phyloP scores from a whole-genome alignment of 2,113 vertebrate species.

The Gobio gobio region DNA sequence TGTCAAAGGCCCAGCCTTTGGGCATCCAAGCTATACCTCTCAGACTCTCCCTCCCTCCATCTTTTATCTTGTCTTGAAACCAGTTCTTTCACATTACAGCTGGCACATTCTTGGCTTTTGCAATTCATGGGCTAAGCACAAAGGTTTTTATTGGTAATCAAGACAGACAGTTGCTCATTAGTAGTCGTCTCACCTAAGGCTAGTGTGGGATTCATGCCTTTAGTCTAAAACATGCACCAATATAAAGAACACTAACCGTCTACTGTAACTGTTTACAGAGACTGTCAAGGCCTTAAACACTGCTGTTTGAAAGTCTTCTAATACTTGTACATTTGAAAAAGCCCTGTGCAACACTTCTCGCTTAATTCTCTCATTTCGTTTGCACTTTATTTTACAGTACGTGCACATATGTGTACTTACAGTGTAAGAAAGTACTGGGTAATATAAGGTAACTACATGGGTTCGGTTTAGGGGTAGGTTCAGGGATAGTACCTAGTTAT shows the following conservation, averaged over 20 bases:
- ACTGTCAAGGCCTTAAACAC: neutral
- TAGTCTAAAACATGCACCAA: conserved; percentile 28
- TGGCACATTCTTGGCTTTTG: conserved; percentile 35
- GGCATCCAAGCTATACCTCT: conserved; percentile 4
- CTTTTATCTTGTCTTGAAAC: conserved; percentile 3
- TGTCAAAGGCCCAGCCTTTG: neutral
- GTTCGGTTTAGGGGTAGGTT: too few relatives aligned
- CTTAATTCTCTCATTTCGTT: neutral
- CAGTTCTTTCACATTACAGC: conserved; percentile 24
- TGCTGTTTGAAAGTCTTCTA: neutral
- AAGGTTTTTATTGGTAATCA: conserved; percentile 38
- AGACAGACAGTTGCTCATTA: conserved; percentile 45
- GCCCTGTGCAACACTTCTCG: neutral
- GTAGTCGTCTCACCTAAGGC: conserved; percentile 36
- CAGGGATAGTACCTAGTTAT: too few relatives aligned
- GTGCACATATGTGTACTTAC: too few relatives aligned
- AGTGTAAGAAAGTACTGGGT: too few relatives aligned
- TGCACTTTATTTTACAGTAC: too few relatives aligned
- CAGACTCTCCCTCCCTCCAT: neutral
- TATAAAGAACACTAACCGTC: neutral
- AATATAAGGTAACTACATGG: too few relatives aligned
- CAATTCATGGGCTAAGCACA: conserved; percentile 8
- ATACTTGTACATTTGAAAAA: neutral
- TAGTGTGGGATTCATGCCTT: conserved; percentile 14
- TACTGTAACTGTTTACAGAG: neutral